Evolutionary conservation across 2,797 vertebrate species (phyloP).

Genomic region (Esox lucius): DNA sequence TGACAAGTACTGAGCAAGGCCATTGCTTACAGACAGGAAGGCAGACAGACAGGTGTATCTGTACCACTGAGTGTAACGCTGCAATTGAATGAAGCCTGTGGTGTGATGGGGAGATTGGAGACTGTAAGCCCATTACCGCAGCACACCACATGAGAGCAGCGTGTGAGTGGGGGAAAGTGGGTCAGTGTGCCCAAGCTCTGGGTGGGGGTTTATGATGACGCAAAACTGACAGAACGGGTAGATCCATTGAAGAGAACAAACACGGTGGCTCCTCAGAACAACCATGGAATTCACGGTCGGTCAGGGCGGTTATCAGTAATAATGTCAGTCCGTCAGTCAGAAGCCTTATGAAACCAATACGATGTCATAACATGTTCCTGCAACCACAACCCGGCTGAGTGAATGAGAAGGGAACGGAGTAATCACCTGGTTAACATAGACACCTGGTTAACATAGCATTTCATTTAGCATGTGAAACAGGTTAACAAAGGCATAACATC

Average conservation of each 20-base stretch:
- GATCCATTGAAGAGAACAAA: not conserved
- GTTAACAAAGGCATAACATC: not conserved
- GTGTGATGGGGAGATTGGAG: not conserved
- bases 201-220: too few relatives aligned
- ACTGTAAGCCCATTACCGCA: conserved; percentile 7
- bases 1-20: not conserved
- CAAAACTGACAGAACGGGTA: not conserved
- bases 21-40: not conserved
- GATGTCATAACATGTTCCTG: not conserved
- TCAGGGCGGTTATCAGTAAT: too few relatives aligned
- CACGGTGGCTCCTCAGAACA: not conserved
- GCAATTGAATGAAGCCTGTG: not conserved
- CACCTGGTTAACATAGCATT: not conserved
- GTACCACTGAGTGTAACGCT: not conserved
- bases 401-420: not conserved
- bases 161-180: conserved; percentile 9
- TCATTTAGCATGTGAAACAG: not conserved
- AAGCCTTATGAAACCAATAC: not conserved
- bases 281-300: too few relatives aligned
- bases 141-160: not conserved
- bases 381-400: not conserved
- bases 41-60: not conserved
- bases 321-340: not conserved
- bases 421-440: not conserved
- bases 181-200: not conserved